phyloP scores from a whole-genome alignment of 2,113 vertebrate genomes.

The Cyanistes caeruleus region DNA sequence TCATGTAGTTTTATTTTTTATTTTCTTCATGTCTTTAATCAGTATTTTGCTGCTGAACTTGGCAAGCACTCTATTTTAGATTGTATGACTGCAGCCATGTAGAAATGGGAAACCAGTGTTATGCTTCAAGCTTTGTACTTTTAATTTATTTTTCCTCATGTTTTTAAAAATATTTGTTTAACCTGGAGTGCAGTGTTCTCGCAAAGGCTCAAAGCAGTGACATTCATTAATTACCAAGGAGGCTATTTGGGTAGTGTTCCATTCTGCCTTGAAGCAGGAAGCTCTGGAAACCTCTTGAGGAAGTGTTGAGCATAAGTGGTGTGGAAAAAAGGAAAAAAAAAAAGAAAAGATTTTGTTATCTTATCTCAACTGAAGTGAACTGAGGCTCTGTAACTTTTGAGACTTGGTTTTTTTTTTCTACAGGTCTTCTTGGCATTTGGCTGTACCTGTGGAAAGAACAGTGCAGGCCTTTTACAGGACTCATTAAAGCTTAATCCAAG shows the following conservation, averaged over 20 bases:
- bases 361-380: neutral
- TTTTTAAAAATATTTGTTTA: neutral
- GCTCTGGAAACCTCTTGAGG: neutral
- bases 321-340: neutral
- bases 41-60: neutral
- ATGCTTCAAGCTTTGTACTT: neutral
- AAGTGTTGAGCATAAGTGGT: neutral
- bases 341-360: neutral
- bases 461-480: neutral
- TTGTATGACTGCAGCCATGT: neutral
- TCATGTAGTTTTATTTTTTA: neutral
- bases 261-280: neutral
- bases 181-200: neutral
- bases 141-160: neutral
- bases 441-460: neutral
- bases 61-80: neutral
- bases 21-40: neutral
- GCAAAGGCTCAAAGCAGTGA: neutral
- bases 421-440: neutral
- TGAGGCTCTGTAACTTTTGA: neutral
- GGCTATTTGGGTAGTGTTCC: neutral
- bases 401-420: neutral
- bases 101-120: neutral
- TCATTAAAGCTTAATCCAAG: neutral
- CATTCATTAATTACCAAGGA: neutral